Evolutionary conservation across 2,888 invertebrate species (phyloP).

Genomic region (Melipona beecheii): DNA sequence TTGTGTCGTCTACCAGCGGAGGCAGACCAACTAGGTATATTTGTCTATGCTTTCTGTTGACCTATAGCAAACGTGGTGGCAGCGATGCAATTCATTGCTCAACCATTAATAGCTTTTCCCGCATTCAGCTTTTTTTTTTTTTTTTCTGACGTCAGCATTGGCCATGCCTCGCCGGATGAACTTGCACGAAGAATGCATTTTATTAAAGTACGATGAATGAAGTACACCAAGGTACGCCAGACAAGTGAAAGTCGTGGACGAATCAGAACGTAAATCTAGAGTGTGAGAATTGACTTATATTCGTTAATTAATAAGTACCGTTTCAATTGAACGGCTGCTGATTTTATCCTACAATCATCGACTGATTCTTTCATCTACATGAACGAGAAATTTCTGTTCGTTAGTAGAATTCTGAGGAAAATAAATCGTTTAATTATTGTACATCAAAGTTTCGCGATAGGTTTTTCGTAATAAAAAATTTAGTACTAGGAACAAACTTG

Average conservation of each 20-base stretch:
- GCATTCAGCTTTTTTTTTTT: conserved; percentile 25
- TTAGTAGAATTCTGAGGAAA: background rate
- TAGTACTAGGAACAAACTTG: too few species aligned
- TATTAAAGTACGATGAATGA: background rate
- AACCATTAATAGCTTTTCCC: conserved; percentile 53
- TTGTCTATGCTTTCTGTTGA: conserved; percentile 36
- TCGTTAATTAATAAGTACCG: background rate
- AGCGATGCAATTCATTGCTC: conserved; percentile 34
- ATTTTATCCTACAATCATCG: background rate
- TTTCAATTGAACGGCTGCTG: background rate
- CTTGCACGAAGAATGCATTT: background rate
- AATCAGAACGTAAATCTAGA: conserved; percentile 6
- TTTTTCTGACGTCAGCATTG: conserved; percentile 56
- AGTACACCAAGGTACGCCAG: too few species aligned
- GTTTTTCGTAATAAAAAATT: background rate
- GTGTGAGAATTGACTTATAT: background rate
- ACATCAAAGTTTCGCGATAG: background rate
- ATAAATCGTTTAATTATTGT: background rate
- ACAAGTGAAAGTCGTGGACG: background rate
- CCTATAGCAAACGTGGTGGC: conserved; percentile 34
- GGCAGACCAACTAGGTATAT: conserved; percentile 19
- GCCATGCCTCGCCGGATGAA: conserved; percentile 15
- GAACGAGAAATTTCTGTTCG: conserved; percentile 2
- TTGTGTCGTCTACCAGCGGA: conserved; percentile 9
- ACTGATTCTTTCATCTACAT: background rate